Evolutionary conservation across 35 echinoderm and acorn worm genomes (phyloP), one percentile per base, ranked within the genome.

Genomic region (Stichopus chloronotus): DNA sequence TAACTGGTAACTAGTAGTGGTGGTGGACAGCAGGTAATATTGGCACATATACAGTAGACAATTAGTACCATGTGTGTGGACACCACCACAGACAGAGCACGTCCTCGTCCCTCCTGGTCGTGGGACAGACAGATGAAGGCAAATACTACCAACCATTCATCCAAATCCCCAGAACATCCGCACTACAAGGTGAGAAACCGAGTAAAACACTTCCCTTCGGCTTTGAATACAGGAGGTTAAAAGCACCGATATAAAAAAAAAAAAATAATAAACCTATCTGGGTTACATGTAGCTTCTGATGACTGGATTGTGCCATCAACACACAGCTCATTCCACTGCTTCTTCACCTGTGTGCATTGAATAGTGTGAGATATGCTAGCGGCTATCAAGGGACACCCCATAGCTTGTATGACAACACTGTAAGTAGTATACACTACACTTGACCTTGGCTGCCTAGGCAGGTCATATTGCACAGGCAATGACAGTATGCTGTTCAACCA

Each of bases 311-410:
- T 85, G 55, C 58, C 82, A 85, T 85, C 55, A 21, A 85, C 82
- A 85, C 82, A 85, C 82, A 74, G 14, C 82, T 55, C 14, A 30
- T 58, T 58, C 82, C 58, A 7, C 82, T 85, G 7, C 69, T 21
- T 17, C 55, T 85, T 85, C 82, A 85, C 82, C 82, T 85, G 82
- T 85, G 55, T 85, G 82, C 82, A 58, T 56, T 85, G 82, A 58
- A 57, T 85, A 85, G 82, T 20, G 52, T 83, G 17, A 58, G 82
- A 85, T 56, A 56, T 85, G 82, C 82, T 85, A 56, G 82, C 82
- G 82, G 82, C 82, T 85, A 85, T 85, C 82, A 85, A 85, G 82
- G 82, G 82, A 85, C 82, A 85, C 82, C 82, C 82, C 82, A 85
- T 56, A 21, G 82, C 82, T 85, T 85, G 82, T 85, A 85, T 85